Base-by-base conservation (phyloP, 2,888 invertebrate species). In the Dione vanillae region DNA sequence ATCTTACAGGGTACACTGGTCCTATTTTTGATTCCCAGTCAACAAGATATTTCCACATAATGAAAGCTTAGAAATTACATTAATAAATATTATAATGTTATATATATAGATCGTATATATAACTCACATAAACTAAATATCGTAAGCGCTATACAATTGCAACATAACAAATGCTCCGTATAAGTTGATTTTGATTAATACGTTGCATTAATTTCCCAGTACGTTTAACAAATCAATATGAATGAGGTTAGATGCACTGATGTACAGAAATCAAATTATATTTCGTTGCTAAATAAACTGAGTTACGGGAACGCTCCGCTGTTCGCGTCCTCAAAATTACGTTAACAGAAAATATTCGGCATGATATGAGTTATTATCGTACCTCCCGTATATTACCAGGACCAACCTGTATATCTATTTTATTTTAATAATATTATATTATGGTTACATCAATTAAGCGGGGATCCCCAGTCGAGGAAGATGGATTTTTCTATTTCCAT, bases 201-300 rank as follows among this genome's bases (percentile, higher is more conserved):
- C 8, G 16, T 43, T 65, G 41, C 49, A 59, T 70, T 70, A 59
- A 45, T 66, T 54, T 66, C 49, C 59, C 45, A 19, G 49, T 41
- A 41, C 58, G 47, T 11, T 59, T 16, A 66, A 66, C 49, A 59
- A 58, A 65, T 65, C 41, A n/a, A 61, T 58, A 41, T 27, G 11
- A 56, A 61, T 40, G 47, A 64, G 64, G 56, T 58, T 67, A 45
- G 45, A 27, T n/a, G 45, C 19, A 49, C 14, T 61, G 61, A 61
- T 43, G 45, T 16, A 27, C 62, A 37, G 52, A 52, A 61, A 52
- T 59, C 35, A 14, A 61, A 61, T 68, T 35, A 52, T 37, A 45
- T 62, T 68, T 62, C 20, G 62, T 49, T 49, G 49, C 40, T 51
- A 51, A 49, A 19, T 51, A 64, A 37, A 64, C 64, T 20, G 37